Base-by-base conservation (phyloP, 2,113 vertebrate genomes). In the Bubo blakistoni region DNA sequence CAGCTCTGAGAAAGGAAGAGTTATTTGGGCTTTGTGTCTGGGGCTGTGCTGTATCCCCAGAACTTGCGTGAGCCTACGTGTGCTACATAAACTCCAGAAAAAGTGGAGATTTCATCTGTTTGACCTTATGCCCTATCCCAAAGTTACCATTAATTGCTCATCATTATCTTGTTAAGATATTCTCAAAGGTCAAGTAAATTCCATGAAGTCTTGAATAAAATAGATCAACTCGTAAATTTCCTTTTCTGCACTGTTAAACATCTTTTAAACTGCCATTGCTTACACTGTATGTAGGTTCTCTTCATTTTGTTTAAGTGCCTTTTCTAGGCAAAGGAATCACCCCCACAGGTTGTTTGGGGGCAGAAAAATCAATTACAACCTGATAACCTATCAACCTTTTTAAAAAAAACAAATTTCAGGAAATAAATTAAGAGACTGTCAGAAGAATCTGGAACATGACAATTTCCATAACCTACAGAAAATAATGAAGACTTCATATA, bases 1-100 rank as follows among this genome's bases (percentile, higher is more conserved):
- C 9, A 57, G 30, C 26, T 52, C 10, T 52, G 17, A 79, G 61
- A 79, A 86, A 88, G 15, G 2, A 72, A 58, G 6, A 65, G 10
- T 70, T 73, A 32, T 5, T n/a, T 14, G 10, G 47, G 47, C 36
- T 88, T 70, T 85, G 9, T 25, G 29, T 47, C 20, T 12, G 9
- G 30, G 44, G 36, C 5, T 2, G 0, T 32, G 13, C 46, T n/a
- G 9, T 25, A n/a, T 13, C 6, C 29, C 10, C 16, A 62, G 24
- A 70, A 70, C 2, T 13, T 22, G 30, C 7, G 34, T 6, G 16
- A 91, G 26, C 40, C 20, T 59, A 3, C 9, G 9, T 24, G 16
- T 9, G 22, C 38, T 83, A 42, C 36, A 72, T 20, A 58, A 76
- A 38, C 30, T 55, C 72, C 44, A 73, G 40, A 84, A 89, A 1